Conservation (phyloP, 2,797 vertebrate genomes). For the Mormyrus hasselquistii region DNA sequence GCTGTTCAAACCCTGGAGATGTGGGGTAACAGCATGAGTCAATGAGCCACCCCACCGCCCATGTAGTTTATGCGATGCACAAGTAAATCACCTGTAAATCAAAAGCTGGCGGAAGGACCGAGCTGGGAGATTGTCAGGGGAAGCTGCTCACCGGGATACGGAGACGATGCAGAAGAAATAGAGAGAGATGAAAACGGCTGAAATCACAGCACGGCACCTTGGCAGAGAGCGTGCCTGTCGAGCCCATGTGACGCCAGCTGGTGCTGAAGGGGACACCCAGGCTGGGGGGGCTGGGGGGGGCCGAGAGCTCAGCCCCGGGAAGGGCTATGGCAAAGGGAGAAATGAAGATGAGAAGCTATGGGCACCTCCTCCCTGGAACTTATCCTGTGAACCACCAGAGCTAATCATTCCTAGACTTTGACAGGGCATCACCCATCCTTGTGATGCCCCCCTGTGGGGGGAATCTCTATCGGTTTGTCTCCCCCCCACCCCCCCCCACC, state of each 20-base stretch:
- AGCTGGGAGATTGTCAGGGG: neutral
- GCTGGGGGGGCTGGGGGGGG: no score
- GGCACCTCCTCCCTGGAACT: neutral
- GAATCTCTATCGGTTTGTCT: neutral
- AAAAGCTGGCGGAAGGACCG: neutral
- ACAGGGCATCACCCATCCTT: slow-evolving; percentile 27
- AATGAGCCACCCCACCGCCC: neutral
- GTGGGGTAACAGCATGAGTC: neutral
- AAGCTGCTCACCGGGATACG: neutral
- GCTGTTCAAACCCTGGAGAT: neutral
- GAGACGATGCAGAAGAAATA: neutral
- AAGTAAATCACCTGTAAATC: slow-evolving; percentile 8
- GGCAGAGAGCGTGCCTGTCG: neutral
- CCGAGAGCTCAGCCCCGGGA: neutral
- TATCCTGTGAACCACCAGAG: slow-evolving; percentile 20
- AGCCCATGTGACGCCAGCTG: neutral
- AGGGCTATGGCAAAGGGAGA: neutral
- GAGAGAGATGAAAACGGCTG: neutral
- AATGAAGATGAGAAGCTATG: neutral
- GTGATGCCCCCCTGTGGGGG: slow-evolving; percentile 16
- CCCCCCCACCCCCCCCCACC: neutral
- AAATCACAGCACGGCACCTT: neutral
- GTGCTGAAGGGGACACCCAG: neutral
- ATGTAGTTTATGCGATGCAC: neutral
- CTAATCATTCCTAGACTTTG: slow-evolving; percentile 21